These are phyloP conservation scores for Philaenus spumarius DNA, from an alignment of 1,140 invertebrate genomes.

Conservation along the genomic window DNA sequence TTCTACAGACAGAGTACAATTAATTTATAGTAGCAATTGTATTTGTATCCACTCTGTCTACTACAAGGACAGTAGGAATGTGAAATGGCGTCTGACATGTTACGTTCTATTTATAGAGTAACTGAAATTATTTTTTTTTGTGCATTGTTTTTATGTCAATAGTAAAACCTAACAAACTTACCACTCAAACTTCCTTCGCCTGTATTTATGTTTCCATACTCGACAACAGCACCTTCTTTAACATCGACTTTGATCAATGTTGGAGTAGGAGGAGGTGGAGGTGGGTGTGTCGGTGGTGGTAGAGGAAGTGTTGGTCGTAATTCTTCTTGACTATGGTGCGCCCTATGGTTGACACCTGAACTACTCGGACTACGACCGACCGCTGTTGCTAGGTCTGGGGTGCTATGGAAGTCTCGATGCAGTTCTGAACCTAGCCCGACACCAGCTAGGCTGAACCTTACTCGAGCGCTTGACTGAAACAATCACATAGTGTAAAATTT, in stretches of 20 bases:
- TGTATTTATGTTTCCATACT: neutral
- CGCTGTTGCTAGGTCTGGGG: slow-evolving; percentile 62
- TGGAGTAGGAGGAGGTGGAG: slow-evolving; percentile 33
- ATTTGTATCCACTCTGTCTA: too few species aligned
- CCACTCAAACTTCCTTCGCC: neutral
- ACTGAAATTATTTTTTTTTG: too few species aligned
- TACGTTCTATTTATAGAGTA: too few species aligned
- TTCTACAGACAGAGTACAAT: too few species aligned
- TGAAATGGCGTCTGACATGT: too few species aligned
- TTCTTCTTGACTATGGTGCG: slow-evolving; percentile 70
- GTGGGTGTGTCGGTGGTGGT: slow-evolving; percentile 26
- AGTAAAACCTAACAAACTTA: too few species aligned
- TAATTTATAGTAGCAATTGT: too few species aligned
- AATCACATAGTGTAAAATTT: slow-evolving; percentile 4
- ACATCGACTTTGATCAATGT: slow-evolving; percentile 27
- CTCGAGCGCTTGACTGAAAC: slow-evolving; percentile 42
- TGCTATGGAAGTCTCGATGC: slow-evolving; percentile 81
- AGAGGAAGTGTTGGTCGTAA: slow-evolving; percentile 52
- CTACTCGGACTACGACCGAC: slow-evolving; percentile 16
- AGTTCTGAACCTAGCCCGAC: slow-evolving; percentile 44
- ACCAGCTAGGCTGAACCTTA: slow-evolving; percentile 47
- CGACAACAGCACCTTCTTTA: slow-evolving; percentile 1
- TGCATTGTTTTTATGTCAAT: too few species aligned
- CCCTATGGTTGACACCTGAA: slow-evolving; percentile 3
- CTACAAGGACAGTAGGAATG: too few species aligned